These are phyloP conservation scores for Acleris literana DNA, from an alignment of 2,888 invertebrate genomes.

Conservation along the genomic window DNA sequence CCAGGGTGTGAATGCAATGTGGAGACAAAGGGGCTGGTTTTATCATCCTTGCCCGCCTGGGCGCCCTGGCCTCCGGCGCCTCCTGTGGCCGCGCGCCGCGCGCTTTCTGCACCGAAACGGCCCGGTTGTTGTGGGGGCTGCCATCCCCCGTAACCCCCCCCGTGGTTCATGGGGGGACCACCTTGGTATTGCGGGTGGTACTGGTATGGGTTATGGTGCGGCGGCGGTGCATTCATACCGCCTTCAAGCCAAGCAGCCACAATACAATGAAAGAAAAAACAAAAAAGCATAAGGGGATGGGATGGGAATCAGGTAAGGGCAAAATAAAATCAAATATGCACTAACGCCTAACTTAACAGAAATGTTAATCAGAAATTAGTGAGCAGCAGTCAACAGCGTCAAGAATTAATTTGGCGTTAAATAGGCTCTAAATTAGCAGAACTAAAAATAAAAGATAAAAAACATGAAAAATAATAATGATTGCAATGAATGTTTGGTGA, in stretches of 20 bases:
- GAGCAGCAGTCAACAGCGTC: slow-evolving; percentile 60
- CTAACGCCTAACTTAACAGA: slow-evolving; percentile 48
- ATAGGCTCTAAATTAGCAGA: slow-evolving; percentile 66
- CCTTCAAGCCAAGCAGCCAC: slow-evolving; percentile 83
- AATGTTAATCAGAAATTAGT: slow-evolving; percentile 60
- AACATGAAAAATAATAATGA: slow-evolving; percentile 53
- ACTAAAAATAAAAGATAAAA: slow-evolving; percentile 49
- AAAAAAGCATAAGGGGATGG: slow-evolving; percentile 78
- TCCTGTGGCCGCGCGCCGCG: slow-evolving; percentile 59
- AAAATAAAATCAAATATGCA: slow-evolving; percentile 68
- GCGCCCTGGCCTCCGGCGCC: slow-evolving; percentile 49
- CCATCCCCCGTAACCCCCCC: slow-evolving; percentile 58
- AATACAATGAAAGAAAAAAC: slow-evolving; percentile 83
- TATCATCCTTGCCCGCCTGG: slow-evolving; percentile 81
- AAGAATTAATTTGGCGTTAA: slow-evolving; percentile 53
- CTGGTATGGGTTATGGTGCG: slow-evolving; percentile 82
- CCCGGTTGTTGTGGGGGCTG: slow-evolving; percentile 66
- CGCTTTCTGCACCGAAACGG: slow-evolving; percentile 82
- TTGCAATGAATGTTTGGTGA: slow-evolving; percentile 55
- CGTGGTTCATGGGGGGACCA: slow-evolving; percentile 60
- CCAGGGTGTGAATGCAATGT: slow-evolving; percentile 95
- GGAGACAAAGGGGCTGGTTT: slow-evolving; percentile 93
- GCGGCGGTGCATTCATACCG: slow-evolving; percentile 83
- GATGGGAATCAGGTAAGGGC: slow-evolving; percentile 64
- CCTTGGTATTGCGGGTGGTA: slow-evolving; percentile 80